A percentile compares a stretch with the other conserved stretches of the same genome.
phyloP scores from a whole-genome alignment of 1,140 invertebrate species.

The Caenorhabditis remanei region DNA sequence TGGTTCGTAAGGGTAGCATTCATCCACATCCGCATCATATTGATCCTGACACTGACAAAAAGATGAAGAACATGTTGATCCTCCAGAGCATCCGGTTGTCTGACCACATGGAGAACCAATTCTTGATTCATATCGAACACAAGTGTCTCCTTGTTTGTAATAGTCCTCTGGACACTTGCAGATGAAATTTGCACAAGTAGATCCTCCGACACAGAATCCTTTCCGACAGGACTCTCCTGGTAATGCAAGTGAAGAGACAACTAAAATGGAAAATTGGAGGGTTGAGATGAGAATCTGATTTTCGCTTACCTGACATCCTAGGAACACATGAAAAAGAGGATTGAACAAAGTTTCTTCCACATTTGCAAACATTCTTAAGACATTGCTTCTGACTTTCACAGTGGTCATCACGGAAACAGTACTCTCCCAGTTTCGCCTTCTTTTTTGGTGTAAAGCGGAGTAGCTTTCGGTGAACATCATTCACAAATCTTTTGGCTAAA shows the following conservation, averaged over 20 bases:
- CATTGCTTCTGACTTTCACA: constrained; percentile 42
- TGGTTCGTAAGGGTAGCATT: constrained; percentile 31
- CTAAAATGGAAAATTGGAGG: constrained; percentile 16
- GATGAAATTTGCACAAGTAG: constrained; percentile 48
- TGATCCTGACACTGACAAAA: constrained; percentile 45
- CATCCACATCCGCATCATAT: constrained; percentile 9
- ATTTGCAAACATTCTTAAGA: constrained; percentile 32
- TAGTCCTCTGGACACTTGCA: constrained; percentile 59
- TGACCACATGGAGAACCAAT: constrained; percentile 20
- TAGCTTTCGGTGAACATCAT: constrained; percentile 11
- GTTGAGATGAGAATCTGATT: neutral
- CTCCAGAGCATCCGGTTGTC: neutral
- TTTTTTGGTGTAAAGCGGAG: constrained; percentile 16
- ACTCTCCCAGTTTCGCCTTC: neutral
- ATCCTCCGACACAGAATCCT: constrained; percentile 63
- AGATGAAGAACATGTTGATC: constrained; percentile 9
- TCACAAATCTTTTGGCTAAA: constrained; percentile 36
- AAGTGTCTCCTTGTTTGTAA: constrained; percentile 34
- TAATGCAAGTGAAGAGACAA: constrained; percentile 44
- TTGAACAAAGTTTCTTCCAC: constrained; percentile 24
- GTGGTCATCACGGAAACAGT: constrained; percentile 16
- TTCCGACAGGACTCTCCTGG: constrained; percentile 45
- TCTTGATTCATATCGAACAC: constrained; percentile 30
- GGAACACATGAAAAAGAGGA: constrained; percentile 23
- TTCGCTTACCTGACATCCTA: constrained; percentile 7